Conservation (phyloP, 2,888 invertebrate genomes). For the Cephalotes varians region DNA sequence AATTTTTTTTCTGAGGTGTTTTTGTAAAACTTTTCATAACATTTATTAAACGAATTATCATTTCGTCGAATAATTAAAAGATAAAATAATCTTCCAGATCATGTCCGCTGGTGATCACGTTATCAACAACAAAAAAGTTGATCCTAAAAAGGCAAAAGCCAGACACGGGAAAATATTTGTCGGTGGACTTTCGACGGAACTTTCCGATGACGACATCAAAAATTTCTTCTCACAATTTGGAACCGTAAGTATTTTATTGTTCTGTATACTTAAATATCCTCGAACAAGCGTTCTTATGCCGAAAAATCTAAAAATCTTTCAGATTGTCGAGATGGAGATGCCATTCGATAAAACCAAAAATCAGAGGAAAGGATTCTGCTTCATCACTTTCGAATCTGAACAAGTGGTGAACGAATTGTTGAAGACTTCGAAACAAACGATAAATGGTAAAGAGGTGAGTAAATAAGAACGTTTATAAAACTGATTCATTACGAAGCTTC, state of each 20-base stretch:
- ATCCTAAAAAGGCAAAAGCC: constrained; percentile 98
- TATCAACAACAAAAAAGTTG: constrained; percentile 97
- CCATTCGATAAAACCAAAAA: constrained; percentile 99
- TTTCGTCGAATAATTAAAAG: not conserved
- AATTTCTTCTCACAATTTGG: constrained; percentile 97
- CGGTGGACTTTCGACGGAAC: constrained; percentile 96
- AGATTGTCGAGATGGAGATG: constrained; percentile 98
- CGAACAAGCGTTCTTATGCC: not conserved
- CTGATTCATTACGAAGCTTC: not conserved
- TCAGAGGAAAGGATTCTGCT: constrained; percentile 98
- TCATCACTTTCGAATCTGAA: constrained; percentile 98
- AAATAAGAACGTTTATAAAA: constrained; percentile 50
- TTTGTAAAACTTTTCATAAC: constrained; percentile 19
- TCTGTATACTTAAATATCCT: not conserved
- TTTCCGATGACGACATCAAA: constrained; percentile 97
- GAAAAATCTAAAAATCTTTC: constrained; percentile 70
- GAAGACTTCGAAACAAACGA: constrained; percentile 96
- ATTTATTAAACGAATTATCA: not conserved
- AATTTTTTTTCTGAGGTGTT: constrained; percentile 68
- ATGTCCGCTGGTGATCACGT: constrained; percentile 95
- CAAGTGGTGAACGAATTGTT: constrained; percentile 96
- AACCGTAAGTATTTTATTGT: constrained; percentile 89
- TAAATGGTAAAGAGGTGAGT: constrained; percentile 95
- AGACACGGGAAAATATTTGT: constrained; percentile 98
- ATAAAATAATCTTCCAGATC: constrained; percentile 83